Evolutionary conservation across 2,797 vertebrate genomes (phyloP).

Genomic region (Sarcoramphus papa): DNA sequence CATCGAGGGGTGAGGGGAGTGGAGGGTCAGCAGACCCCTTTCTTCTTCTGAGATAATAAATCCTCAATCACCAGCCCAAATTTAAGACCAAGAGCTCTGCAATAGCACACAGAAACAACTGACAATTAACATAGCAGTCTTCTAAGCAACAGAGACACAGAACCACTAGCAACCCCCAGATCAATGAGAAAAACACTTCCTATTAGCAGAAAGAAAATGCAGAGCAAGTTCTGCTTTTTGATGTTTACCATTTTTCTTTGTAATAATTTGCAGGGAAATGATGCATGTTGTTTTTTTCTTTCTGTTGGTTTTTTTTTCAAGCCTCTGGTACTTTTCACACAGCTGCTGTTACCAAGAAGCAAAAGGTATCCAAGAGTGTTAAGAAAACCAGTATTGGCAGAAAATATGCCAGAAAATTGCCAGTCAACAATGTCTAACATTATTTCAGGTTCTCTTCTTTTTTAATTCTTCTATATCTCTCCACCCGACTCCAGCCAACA

Average conservation of each 20-base stretch:
- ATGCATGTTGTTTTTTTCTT: not conserved
- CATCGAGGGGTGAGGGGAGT: not conserved
- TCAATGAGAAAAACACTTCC: not conserved
- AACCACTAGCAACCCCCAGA: slow-evolving; percentile 1
- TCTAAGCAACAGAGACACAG: not conserved
- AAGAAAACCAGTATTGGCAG: not conserved
- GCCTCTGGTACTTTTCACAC: slow-evolving; percentile 11
- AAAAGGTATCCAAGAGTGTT: slow-evolving; percentile 26
- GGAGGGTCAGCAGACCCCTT: not conserved
- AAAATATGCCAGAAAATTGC: slow-evolving; percentile 9
- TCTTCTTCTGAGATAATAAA: not conserved
- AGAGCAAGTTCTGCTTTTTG: slow-evolving; percentile 22
- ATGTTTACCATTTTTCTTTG: not conserved
- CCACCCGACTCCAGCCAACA: not conserved
- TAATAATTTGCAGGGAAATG: not conserved
- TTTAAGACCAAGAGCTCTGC: not conserved
- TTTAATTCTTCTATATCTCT: not conserved
- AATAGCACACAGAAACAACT: slow-evolving; percentile 25
- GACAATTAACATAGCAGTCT: slow-evolving; percentile 7
- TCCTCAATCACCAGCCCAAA: not conserved
- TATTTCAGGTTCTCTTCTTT: slow-evolving; percentile 6
- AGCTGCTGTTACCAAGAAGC: slow-evolving; percentile 39
- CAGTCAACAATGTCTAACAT: not conserved
- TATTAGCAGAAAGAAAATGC: slow-evolving; percentile 3
- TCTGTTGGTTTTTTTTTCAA: not conserved